A percentile compares a stretch with the other conserved stretches of the same genome.
These are phyloP conservation scores for Cataglyphis rosenhaueri DNA, from an alignment of 2,888 invertebrate species.

Conservation along the genomic window DNA sequence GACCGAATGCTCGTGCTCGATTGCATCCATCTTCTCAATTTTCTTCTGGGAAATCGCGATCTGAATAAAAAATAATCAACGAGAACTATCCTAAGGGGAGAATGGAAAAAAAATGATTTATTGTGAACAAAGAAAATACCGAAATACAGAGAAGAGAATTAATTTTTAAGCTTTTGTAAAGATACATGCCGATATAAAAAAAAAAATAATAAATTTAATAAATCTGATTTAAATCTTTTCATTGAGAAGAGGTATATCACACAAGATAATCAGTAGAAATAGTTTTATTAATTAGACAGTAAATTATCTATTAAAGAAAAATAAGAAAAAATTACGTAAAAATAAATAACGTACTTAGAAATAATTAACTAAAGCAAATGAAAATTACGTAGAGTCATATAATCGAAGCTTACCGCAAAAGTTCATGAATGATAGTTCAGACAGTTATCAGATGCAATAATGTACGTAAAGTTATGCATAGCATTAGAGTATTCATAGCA, in stretches of 20 bases:
- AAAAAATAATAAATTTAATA: not conserved
- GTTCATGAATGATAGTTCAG: not conserved
- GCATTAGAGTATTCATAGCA: conserved; percentile 12
- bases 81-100: not conserved
- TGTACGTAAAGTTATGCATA: not conserved
- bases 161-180: not conserved
- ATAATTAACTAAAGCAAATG: not conserved
- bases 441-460: not conserved
- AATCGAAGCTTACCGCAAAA: not conserved
- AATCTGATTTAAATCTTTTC: not conserved
- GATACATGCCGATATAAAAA: not conserved
- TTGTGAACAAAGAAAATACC: not conserved
- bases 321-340: not conserved
- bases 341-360: not conserved
- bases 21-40: conserved; percentile 66
- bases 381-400: not conserved
- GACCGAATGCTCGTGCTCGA: conserved; percentile 69
- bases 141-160: not conserved
- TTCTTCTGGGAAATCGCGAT: conserved; percentile 40
- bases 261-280: not conserved
- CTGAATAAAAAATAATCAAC: conserved; percentile 22
- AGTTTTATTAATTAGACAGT: not conserved
- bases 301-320: not conserved
- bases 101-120: not conserved
- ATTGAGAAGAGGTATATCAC: not conserved